Conservation (phyloP, 2,888 invertebrate genomes). For the Dolichopus griseipennis region DNA sequence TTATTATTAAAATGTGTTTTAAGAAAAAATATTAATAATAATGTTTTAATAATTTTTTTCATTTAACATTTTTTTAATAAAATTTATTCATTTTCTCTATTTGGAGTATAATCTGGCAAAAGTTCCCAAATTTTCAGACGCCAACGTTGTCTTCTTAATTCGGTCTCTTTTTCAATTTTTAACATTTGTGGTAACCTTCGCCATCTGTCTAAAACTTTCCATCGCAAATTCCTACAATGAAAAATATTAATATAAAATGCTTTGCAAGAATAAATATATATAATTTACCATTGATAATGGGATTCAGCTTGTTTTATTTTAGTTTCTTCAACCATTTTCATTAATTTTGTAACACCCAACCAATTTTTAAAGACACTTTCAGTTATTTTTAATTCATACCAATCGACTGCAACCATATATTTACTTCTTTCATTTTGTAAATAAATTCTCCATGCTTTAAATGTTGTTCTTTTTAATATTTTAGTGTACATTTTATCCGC, state of each 20-base stretch:
- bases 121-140: constrained; percentile 62
- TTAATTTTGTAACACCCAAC: constrained; percentile 41
- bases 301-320: constrained; percentile 42
- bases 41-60: too few species aligned
- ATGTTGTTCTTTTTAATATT: constrained; percentile 44
- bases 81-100: constrained; percentile 23
- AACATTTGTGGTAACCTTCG: constrained; percentile 55
- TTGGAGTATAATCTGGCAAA: constrained; percentile 58
- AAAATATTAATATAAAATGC: neutral
- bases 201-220: constrained; percentile 52
- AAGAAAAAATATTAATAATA: too few species aligned
- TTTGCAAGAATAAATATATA: neutral
- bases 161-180: constrained; percentile 56
- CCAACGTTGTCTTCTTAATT: constrained; percentile 60
- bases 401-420: constrained; percentile 63
- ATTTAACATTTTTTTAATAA: neutral
- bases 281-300: constrained; percentile 39
- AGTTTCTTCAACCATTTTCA: constrained; percentile 45
- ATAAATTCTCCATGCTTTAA: constrained; percentile 45
- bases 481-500: constrained; percentile 50
- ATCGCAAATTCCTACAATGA: constrained; percentile 38
- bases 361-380: constrained; percentile 49
- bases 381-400: constrained; percentile 55
- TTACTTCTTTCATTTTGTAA: constrained; percentile 42
- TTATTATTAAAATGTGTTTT: too few species aligned